These are phyloP conservation scores for Unio pictorum DNA, from an alignment of 2,888 invertebrate genomes.

Conservation along the genomic window DNA sequence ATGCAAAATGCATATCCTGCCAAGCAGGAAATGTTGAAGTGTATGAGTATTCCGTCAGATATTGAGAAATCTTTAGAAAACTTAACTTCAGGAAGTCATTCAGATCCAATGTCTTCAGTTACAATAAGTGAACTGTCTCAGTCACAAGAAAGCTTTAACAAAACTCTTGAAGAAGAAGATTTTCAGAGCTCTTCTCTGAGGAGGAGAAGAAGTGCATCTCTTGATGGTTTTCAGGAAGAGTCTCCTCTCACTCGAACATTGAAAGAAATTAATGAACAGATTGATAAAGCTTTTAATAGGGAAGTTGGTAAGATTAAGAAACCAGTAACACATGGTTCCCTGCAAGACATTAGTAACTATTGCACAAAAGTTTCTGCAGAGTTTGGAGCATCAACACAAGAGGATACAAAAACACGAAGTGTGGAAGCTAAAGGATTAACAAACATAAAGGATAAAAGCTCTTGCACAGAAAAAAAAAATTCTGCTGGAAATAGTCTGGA, in stretches of 20 bases:
- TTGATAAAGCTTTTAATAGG: constrained; percentile 56
- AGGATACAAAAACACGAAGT: no score
- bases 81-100: constrained; percentile 53
- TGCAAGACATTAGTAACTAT: neutral
- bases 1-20: constrained; percentile 11
- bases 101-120: constrained; percentile 60
- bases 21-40: constrained; percentile 49
- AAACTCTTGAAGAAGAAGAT: constrained; percentile 20
- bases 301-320: neutral
- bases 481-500: no score
- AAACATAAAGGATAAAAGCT: no score
- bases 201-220: constrained; percentile 55
- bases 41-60: constrained; percentile 64
- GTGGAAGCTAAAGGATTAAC: no score
- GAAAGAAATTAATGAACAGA: constrained; percentile 60
- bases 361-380: no score
- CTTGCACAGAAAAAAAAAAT: no score
- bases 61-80: constrained; percentile 64
- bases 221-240: constrained; percentile 55
- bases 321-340: constrained; percentile 1
- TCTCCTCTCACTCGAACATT: constrained; percentile 54
- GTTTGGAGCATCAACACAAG: no score
- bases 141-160: constrained; percentile 56
- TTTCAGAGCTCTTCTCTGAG: constrained; percentile 19
- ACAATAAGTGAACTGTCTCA: constrained; percentile 64